Evolutionary conservation across 2,888 invertebrate genomes (phyloP).

Genomic region (Gastracanthus pulcherrimus): DNA sequence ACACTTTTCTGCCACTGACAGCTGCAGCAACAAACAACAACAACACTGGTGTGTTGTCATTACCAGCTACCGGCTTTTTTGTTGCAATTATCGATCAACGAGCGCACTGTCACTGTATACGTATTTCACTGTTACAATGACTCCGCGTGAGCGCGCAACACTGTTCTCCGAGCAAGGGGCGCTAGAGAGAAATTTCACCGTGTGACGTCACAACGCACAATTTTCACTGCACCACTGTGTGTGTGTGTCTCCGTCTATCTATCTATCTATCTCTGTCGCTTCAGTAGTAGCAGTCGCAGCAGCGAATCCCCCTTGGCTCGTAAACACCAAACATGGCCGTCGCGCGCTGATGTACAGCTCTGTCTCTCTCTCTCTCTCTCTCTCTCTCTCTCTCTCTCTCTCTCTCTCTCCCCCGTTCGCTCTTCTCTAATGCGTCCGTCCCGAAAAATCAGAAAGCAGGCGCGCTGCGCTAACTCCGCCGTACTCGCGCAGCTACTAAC

Average conservation of each 20-base stretch:
- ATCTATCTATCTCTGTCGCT: conserved; percentile 1
- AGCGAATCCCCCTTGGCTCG: conserved; percentile 69
- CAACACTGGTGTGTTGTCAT: neutral
- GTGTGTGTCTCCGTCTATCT: conserved; percentile 9
- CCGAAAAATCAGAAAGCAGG: neutral
- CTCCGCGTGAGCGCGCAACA: too few species aligned
- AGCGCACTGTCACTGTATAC: neutral
- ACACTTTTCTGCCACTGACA: neutral
- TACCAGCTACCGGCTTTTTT: neutral
- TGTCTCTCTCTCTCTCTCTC: conserved; percentile 25
- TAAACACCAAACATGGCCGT: conserved; percentile 78
- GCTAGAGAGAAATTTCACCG: conserved; percentile 65
- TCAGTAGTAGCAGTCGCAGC: too few species aligned
- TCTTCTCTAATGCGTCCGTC: neutral
- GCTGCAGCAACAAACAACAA: neutral
- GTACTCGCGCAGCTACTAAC: too few species aligned
- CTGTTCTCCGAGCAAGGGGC: neutral
- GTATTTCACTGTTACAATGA: too few species aligned
- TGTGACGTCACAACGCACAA: neutral
- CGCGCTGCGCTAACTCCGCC: neutral
- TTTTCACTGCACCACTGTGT: neutral
- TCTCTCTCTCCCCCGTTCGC: conserved; percentile 31
- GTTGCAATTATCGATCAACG: neutral
- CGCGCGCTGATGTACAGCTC: conserved; percentile 65
- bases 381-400: conserved; percentile 37